Evolutionary conservation across 2,113 vertebrate genomes (phyloP).

Genomic region (Cephalopterus ornatus): DNA sequence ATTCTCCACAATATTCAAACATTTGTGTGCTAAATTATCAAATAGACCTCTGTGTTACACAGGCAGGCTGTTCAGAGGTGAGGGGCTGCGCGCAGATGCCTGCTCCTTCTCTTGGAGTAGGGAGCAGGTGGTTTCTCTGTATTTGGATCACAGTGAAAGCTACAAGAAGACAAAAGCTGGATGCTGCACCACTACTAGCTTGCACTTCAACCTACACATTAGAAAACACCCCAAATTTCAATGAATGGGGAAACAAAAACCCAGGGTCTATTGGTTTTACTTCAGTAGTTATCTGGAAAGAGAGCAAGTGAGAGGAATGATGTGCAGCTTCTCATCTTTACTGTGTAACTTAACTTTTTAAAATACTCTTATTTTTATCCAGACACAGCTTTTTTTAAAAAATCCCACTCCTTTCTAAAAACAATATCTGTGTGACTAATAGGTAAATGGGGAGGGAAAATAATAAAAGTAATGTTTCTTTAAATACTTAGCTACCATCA

Average conservation of each 20-base stretch:
- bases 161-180: neutral
- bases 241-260: neutral
- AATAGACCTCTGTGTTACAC: neutral
- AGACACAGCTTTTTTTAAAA: neutral
- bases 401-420: neutral
- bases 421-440: neutral
- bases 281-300: neutral
- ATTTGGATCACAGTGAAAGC: neutral
- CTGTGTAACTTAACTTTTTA: neutral
- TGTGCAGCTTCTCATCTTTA: neutral
- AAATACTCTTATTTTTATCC: neutral
- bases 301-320: neutral
- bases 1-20: neutral
- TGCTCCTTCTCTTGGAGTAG: rapidly evolving
- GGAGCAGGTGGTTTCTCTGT: neutral
- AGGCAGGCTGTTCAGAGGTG: neutral
- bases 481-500: neutral
- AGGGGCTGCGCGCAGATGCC: neutral
- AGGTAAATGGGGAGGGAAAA: neutral
- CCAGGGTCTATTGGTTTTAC: neutral
- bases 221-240: neutral
- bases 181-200: neutral
- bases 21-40: neutral
- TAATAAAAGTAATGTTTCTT: neutral
- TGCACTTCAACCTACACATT: neutral